Percentiles rank a stretch among this genome's conserved stretches.
Evolutionary conservation across 1,140 invertebrate genomes (phyloP).

Genomic region (Drosophila prosaltans): DNA sequence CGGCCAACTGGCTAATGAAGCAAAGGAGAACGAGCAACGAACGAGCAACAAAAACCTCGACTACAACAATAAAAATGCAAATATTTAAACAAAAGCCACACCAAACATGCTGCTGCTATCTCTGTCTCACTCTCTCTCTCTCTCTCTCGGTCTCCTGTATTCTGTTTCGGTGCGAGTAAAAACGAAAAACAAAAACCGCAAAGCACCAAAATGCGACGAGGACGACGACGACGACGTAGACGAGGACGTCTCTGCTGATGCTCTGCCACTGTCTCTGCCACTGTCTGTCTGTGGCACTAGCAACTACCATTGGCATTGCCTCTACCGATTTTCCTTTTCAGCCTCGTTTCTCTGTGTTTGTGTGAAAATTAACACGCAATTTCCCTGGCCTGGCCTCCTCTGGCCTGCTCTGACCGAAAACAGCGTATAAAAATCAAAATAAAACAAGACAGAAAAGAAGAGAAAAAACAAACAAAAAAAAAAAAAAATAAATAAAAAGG

Average conservation of each 20-base stretch:
- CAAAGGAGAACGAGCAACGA: slow-evolving; percentile 37
- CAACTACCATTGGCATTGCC: background rate
- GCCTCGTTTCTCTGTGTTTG: slow-evolving; percentile 45
- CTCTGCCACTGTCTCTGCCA: too few relatives aligned
- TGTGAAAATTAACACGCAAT: slow-evolving; percentile 81
- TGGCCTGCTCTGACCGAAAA: slow-evolving; percentile 17
- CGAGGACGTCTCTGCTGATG: too few relatives aligned
- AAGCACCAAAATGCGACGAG: slow-evolving; percentile 61
- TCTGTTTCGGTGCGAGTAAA: background rate
- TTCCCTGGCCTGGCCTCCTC: slow-evolving; percentile 36
- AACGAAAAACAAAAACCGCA: slow-evolving; percentile 60
- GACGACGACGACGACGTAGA: background rate
- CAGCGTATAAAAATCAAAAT: slow-evolving; percentile 62
- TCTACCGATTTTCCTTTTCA: slow-evolving; percentile 3
- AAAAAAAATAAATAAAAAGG: slow-evolving; percentile 40
- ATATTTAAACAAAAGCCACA: slow-evolving; percentile 65
- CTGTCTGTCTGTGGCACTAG: too few relatives aligned
- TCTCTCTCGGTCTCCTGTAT: background rate
- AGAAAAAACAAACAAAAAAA: slow-evolving; percentile 47
- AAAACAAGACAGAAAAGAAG: slow-evolving; percentile 33
- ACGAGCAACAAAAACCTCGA: background rate
- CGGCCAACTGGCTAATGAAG: slow-evolving; percentile 64
- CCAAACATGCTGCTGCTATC: slow-evolving; percentile 24
- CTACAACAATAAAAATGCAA: slow-evolving; percentile 74
- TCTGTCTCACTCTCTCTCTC: background rate